Evolutionary conservation across 2,797 vertebrate genomes (phyloP).

Genomic region (Enteromius paludinosus): DNA sequence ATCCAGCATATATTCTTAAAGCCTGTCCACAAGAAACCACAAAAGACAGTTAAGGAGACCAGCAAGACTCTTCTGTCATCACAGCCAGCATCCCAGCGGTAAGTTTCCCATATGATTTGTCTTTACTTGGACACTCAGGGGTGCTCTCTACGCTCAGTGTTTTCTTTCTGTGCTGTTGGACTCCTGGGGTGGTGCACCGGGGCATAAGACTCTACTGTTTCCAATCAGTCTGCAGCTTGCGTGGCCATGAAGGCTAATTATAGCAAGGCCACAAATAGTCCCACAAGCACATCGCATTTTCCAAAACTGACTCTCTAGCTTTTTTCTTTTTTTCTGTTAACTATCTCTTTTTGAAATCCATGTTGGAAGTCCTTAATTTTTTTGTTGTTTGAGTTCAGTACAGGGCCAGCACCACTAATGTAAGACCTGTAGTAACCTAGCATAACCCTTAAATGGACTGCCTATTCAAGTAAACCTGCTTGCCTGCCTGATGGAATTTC

Average conservation of each 20-base stretch:
- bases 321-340: conserved; percentile 59
- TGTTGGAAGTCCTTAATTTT: neutral
- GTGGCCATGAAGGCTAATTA: conserved; percentile 78
- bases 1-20: conserved; percentile 7
- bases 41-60: neutral
- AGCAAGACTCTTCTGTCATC: conserved; percentile 19
- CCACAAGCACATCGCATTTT: conserved; percentile 77
- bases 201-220: conserved; percentile 76
- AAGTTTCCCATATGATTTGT: neutral
- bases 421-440: conserved; percentile 27
- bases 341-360: conserved; percentile 35
- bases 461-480: conserved; percentile 61
- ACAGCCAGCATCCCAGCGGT: conserved; percentile 5
- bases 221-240: conserved; percentile 83
- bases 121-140: conserved; percentile 19
- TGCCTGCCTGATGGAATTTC: conserved; percentile 58
- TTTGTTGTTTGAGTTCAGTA: neutral
- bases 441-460: conserved; percentile 34
- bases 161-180: conserved; percentile 35
- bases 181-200: conserved; percentile 27
- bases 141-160: conserved; percentile 23
- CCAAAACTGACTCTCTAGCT: conserved; percentile 69
- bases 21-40: neutral
- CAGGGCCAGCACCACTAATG: neutral
- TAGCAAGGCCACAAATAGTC: conserved; percentile 82